These are phyloP conservation scores for Pemphigus obesinymphae DNA, from an alignment of 1,140 invertebrate genomes.

Conservation along the genomic window DNA sequence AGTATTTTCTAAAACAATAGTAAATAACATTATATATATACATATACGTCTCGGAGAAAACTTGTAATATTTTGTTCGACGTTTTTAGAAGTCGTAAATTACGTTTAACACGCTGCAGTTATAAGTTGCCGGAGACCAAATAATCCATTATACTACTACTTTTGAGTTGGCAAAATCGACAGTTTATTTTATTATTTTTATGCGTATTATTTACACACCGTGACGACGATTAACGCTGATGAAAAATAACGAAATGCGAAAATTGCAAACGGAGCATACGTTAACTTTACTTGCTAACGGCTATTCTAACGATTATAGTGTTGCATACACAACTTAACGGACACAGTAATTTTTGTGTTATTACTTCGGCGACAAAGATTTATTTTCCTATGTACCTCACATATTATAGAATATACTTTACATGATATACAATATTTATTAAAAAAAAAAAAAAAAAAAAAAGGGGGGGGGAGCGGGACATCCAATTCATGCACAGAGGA, in stretches of 20 bases:
- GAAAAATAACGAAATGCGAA: background rate
- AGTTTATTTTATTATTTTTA: background rate
- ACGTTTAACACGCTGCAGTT: background rate
- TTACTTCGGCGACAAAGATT: background rate
- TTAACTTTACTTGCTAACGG: background rate
- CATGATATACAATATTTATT: too few species aligned
- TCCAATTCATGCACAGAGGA: background rate
- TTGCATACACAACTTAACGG: background rate
- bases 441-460: too few species aligned
- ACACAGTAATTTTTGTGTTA: background rate
- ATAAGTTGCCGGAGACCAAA: constrained; percentile 4
- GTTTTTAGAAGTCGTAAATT: constrained; percentile 16
- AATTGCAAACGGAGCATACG: background rate
- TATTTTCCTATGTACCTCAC: background rate
- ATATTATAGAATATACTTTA: background rate
- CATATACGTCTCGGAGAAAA: background rate
- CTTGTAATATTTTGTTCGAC: background rate
- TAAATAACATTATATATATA: background rate
- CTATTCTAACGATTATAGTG: background rate
- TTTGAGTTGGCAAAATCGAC: constrained; percentile 19
- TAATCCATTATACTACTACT: background rate
- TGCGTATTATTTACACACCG: background rate
- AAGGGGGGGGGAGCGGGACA: too few species aligned
- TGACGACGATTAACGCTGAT: constrained; percentile 13
- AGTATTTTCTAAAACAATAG: background rate